Evolutionary conservation across 2,113 vertebrate genomes (phyloP).

Genomic region (Myotis davidii): DNA sequence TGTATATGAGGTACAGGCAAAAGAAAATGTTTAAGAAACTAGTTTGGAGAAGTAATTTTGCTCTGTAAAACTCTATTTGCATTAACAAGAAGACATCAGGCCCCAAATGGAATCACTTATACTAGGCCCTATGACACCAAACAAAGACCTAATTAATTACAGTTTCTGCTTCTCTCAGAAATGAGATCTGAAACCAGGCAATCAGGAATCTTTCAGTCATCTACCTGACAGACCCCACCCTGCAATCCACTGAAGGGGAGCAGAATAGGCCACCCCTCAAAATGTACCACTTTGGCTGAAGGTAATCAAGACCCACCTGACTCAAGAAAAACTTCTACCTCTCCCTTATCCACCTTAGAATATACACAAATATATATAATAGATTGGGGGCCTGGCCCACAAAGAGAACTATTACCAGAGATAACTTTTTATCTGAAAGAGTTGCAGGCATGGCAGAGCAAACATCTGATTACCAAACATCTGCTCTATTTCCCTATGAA

Average conservation of each 20-base stretch:
- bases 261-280: neutral
- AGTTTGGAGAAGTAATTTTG: conserved; percentile 42
- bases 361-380: too few relatives aligned
- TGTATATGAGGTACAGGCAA: neutral
- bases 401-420: neutral
- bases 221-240: neutral
- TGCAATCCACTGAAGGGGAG: too few relatives aligned
- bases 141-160: neutral
- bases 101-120: neutral
- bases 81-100: neutral
- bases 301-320: neutral
- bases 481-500: too few relatives aligned
- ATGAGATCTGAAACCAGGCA: neutral
- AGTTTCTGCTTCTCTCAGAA: neutral
- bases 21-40: neutral
- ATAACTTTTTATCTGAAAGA: neutral
- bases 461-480: neutral
- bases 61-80: conserved; percentile 60
- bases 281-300: neutral
- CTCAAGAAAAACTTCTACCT: neutral
- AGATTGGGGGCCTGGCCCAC: neutral
- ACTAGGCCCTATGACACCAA: neutral
- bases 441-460: neutral
- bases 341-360: neutral
- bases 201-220: neutral